Evolutionary conservation across 2,888 invertebrate genomes (phyloP), one percentile per base, ranked within the genome.

Genomic region (Hanleya hanleyi): DNA sequence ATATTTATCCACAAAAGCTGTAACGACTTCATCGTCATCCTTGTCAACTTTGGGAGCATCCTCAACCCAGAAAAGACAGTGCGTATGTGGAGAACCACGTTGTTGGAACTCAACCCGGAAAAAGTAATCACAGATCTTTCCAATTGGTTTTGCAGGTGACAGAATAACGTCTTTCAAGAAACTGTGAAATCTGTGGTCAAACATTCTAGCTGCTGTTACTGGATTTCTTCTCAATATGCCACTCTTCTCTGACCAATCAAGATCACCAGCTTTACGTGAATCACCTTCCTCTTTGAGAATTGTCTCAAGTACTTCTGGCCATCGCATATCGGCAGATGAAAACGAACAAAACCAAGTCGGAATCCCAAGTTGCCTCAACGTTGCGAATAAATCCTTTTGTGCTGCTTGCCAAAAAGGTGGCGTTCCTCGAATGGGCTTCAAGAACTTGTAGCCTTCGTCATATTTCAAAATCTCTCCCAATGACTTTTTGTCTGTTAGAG

Each of bases 1-100:
- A 69, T 79, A 77, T 35, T 76, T 75, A 49, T 78, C 71, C 49
- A 74, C 37, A 47, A 74, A 74, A 6, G 38, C 29, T 33, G 35
- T 36, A 26, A 70, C 67, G 32, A 29, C 49, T 9, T 35, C 41
- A 18, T 67, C 67, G n/a, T 5, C n/a, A 38, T 66, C 38, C 22
- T 12, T 35, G 22, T 41, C 47, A 41, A 41, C 47, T 15, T 18
- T 36, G n/a, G n/a, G n/a, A 71, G n/a, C n/a, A n/a, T n/a, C n/a
- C n/a, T n/a, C n/a, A n/a, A n/a, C n/a, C n/a, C n/a, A n/a, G n/a
- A n/a, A n/a, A n/a, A n/a, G n/a, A n/a, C n/a, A n/a, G n/a, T n/a
- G n/a, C n/a, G n/a, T n/a, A n/a, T n/a, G n/a, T n/a, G n/a, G n/a
- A n/a, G n/a, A n/a, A n/a, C n/a, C n/a, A n/a, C n/a, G n/a, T n/a